These are phyloP conservation scores for Syngnathus rostellatus DNA, from an alignment of 2,797 vertebrate species.

Conservation along the genomic window DNA sequence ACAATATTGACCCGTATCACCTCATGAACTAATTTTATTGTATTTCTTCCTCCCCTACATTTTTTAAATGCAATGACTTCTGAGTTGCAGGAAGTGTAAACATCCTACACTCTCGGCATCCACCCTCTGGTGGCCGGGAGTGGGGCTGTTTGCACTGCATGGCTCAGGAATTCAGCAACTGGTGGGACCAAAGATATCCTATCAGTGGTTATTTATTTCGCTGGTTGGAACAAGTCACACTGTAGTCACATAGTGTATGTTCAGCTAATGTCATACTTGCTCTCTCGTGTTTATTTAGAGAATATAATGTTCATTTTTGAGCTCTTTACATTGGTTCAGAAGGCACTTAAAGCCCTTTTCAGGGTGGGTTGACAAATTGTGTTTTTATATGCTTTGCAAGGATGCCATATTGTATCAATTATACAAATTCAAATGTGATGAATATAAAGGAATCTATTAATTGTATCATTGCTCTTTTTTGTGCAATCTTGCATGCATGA, in stretches of 20 bases:
- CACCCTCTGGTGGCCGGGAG: conserved; percentile 85
- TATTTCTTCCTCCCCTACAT: too few species aligned
- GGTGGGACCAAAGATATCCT: background rate
- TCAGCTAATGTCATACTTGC: background rate
- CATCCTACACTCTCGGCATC: conserved; percentile 99
- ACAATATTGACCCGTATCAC: background rate
- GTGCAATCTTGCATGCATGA: background rate
- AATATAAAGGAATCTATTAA: background rate
- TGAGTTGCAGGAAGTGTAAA: conserved; percentile 91
- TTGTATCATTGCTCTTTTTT: too few species aligned
- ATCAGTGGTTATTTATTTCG: too few species aligned
- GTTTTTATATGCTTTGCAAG: background rate
- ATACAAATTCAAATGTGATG: too few species aligned
- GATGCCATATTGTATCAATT: too few species aligned
- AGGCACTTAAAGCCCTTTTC: too few species aligned
- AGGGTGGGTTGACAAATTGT: background rate
- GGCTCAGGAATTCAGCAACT: conserved; percentile 67
- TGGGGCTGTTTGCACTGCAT: conserved; percentile 94
- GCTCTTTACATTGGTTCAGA: too few species aligned
- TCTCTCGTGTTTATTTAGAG: background rate
- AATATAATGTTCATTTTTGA: too few species aligned
- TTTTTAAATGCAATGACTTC: conserved; percentile 38
- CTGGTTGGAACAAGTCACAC: background rate
- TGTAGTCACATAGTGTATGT: background rate
- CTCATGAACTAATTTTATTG: background rate